These are phyloP conservation scores for Tinamus major DNA, from an alignment of 2,797 vertebrate species.

Conservation along the genomic window DNA sequence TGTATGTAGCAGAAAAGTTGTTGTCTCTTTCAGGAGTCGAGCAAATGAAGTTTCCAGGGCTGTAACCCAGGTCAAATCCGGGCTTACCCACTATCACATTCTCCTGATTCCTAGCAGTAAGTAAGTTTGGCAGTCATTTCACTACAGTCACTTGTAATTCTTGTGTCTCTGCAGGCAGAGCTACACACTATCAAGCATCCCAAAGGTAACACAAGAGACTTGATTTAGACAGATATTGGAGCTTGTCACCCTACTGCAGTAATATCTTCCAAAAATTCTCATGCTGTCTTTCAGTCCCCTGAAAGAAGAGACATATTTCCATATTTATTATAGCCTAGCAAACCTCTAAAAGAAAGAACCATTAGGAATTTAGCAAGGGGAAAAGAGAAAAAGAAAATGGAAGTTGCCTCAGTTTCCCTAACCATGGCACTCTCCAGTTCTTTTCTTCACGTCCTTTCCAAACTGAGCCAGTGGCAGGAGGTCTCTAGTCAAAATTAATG, in stretches of 20 bases:
- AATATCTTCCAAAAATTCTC: neutral
- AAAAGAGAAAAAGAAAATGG: neutral
- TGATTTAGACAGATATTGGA: neutral
- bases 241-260: neutral
- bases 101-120: neutral
- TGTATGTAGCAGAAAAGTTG: neutral
- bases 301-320: neutral
- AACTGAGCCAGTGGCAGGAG: neutral
- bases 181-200: neutral
- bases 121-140: neutral
- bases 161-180: neutral
- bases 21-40: neutral
- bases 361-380: neutral
- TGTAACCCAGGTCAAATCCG: neutral
- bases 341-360: neutral
- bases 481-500: neutral
- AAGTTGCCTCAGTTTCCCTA: neutral
- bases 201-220: neutral
- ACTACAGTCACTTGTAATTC: neutral
- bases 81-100: neutral
- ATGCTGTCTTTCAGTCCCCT: neutral
- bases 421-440: neutral
- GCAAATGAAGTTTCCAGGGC: neutral
- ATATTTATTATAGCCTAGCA: neutral
- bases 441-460: neutral